These are phyloP conservation scores for Plutomurus gul DNA, from an alignment of 1,140 invertebrate species.

Conservation along the genomic window DNA sequence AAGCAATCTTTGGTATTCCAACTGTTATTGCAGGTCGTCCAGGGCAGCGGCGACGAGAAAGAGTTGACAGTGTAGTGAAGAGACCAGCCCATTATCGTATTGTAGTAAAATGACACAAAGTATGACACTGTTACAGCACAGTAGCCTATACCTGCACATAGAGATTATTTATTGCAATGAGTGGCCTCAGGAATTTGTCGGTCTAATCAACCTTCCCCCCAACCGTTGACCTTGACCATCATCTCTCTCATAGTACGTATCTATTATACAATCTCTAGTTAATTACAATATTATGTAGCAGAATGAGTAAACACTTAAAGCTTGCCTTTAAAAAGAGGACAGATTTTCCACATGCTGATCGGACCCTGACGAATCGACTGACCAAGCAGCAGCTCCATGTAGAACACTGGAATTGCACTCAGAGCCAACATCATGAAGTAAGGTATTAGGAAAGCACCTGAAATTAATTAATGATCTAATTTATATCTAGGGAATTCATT, in stretches of 20 bases:
- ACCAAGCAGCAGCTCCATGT: constrained; percentile 84
- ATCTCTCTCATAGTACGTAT: not conserved
- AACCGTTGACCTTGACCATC: not conserved
- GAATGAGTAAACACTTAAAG: not conserved
- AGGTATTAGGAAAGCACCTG: constrained; percentile 77
- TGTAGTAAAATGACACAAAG: constrained; percentile 90
- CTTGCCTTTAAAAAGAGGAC: constrained; percentile 89
- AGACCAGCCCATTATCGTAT: constrained; percentile 89
- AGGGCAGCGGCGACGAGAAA: constrained; percentile 74
- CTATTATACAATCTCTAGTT: not conserved
- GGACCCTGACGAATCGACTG: constrained; percentile 82
- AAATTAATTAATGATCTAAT: constrained; percentile 23
- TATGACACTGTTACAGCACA: constrained; percentile 83
- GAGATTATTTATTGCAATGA: too few relatives aligned
- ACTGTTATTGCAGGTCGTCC: constrained; percentile 80
- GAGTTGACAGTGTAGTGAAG: constrained; percentile 80
- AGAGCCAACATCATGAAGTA: constrained; percentile 75
- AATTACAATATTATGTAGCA: too few relatives aligned
- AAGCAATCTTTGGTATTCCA: constrained; percentile 84
- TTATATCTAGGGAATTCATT: not conserved
- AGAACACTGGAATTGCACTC: constrained; percentile 85
- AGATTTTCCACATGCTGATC: constrained; percentile 78
- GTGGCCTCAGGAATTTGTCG: too few relatives aligned
- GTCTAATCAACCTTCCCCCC: not conserved
- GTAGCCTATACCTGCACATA: constrained; percentile 76